phyloP scores from a whole-genome alignment of 1,140 invertebrate genomes.

The Camponotus pennsylvanicus region DNA sequence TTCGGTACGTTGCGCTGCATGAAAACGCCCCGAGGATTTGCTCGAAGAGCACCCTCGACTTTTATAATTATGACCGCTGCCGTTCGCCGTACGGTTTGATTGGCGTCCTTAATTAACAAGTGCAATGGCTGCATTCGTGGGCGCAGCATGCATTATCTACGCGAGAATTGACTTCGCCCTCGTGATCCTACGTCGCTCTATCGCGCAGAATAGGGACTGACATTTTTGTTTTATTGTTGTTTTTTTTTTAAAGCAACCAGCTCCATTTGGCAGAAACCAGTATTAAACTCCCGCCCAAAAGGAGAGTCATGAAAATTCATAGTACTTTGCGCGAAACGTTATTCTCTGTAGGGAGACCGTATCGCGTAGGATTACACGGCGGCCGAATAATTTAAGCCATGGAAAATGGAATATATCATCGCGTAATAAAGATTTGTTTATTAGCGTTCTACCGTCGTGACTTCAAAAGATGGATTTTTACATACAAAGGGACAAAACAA shows the following conservation, averaged over 20 bases:
- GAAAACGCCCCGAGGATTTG: conserved; percentile 57
- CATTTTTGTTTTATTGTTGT: neutral
- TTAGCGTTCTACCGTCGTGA: conserved; percentile 22
- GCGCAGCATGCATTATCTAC: conserved; percentile 19
- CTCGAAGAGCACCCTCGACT: conserved; percentile 59
- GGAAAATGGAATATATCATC: conserved; percentile 62
- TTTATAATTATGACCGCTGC: conserved; percentile 61
- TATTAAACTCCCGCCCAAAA: conserved; percentile 54
- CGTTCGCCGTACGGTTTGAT: conserved; percentile 43
- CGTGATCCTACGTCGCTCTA: neutral
- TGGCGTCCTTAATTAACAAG: conserved; percentile 68
- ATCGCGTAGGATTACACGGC: conserved; percentile 48
- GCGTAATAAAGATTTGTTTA: conserved; percentile 61
- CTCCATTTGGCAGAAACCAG: conserved; percentile 49
- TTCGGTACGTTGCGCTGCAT: conserved; percentile 30
- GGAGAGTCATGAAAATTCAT: conserved; percentile 59
- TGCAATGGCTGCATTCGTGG: conserved; percentile 17
- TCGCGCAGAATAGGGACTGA: neutral
- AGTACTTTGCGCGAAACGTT: conserved; percentile 57
- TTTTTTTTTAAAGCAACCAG: neutral
- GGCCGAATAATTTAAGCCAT: conserved; percentile 51
- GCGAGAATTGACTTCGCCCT: neutral
- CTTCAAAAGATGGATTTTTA: conserved; percentile 43
- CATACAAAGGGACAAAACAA: neutral
- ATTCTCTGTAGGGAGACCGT: conserved; percentile 27